Evolutionary conservation across 2,888 invertebrate species (phyloP).

Genomic region (Acanthoscelides obtectus): DNA sequence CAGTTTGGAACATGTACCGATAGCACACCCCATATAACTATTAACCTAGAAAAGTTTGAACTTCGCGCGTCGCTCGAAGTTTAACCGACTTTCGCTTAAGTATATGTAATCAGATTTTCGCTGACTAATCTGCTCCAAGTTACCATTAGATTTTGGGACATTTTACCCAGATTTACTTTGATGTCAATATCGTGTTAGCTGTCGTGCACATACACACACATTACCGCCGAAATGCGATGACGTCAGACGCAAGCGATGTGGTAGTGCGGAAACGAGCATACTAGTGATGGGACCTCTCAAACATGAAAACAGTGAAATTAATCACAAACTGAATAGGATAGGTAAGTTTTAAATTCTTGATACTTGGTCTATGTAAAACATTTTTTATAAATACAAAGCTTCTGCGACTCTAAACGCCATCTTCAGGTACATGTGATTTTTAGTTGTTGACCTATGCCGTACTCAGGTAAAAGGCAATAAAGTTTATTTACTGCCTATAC

Average conservation of each 20-base stretch:
- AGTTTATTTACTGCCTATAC: too few relatives aligned
- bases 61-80: background rate
- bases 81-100: background rate
- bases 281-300: too few relatives aligned
- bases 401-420: too few relatives aligned
- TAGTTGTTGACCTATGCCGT: too few relatives aligned
- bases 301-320: too few relatives aligned
- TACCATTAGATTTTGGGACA: background rate
- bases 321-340: too few relatives aligned
- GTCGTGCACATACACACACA: background rate
- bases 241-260: background rate
- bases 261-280: too few relatives aligned
- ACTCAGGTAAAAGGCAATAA: too few relatives aligned
- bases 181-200: background rate
- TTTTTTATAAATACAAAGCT: too few relatives aligned
- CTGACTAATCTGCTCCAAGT: background rate
- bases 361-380: too few relatives aligned
- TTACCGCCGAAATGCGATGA: background rate
- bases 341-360: too few relatives aligned
- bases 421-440: too few relatives aligned
- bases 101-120: background rate
- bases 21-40: background rate
- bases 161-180: background rate
- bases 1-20: background rate
- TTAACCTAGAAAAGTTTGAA: background rate